phyloP scores from a whole-genome alignment of 2,113 vertebrate genomes.

The Phalacrocorax pelagicus region DNA sequence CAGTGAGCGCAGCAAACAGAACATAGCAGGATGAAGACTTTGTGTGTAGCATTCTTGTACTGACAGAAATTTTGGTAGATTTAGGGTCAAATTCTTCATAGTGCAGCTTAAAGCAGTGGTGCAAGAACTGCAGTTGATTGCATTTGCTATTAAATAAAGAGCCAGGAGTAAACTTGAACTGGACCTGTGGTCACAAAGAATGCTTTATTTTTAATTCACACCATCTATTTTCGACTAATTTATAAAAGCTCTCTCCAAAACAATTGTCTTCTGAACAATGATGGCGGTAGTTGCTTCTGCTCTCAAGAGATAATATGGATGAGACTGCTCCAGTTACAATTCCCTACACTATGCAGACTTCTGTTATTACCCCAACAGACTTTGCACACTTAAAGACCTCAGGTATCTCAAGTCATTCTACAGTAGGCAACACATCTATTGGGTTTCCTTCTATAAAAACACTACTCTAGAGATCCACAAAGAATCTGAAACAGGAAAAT shows the following conservation, averaged over 20 bases:
- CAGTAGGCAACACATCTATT: neutral
- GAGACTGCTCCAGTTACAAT: neutral
- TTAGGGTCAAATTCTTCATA: neutral
- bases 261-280: accelerated
- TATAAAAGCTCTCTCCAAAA: neutral
- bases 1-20: neutral
- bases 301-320: neutral
- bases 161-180: neutral
- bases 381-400: neutral
- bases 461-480: neutral
- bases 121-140: neutral
- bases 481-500: neutral
- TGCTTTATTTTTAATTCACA: neutral
- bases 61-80: neutral
- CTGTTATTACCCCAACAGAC: neutral
- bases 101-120: neutral
- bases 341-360: neutral
- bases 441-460: neutral
- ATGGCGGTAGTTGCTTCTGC: neutral
- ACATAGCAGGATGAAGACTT: neutral
- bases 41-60: neutral
- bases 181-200: neutral
- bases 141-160: neutral
- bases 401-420: neutral
- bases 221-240: neutral